Percentiles rank a stretch among this genome's conserved stretches.
These are phyloP conservation scores for Tridacna gigas DNA, from an alignment of 2,888 invertebrate genomes.

Conservation along the genomic window DNA sequence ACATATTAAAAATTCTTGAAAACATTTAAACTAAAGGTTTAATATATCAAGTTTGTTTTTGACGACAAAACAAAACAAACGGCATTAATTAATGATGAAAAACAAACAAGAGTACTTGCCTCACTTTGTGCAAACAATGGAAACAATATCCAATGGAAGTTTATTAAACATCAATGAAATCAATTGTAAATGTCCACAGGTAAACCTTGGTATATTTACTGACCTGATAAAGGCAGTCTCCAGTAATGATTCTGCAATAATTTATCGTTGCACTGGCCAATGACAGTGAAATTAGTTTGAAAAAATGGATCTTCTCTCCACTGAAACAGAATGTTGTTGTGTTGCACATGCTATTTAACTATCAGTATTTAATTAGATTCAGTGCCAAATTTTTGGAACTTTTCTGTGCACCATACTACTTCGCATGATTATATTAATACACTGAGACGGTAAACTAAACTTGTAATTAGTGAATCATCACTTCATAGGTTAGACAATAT, in stretches of 20 bases:
- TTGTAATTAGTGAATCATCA: too few species aligned
- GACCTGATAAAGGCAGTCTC: neutral
- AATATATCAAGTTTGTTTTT: slow-evolving; percentile 28
- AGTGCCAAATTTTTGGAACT: too few species aligned
- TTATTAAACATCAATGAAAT: slow-evolving; percentile 6
- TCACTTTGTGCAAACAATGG: slow-evolving; percentile 13
- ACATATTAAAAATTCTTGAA: neutral
- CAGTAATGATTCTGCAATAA: neutral
- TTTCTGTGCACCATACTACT: too few species aligned
- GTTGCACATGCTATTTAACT: too few species aligned
- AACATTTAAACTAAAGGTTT: neutral
- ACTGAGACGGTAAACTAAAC: too few species aligned
- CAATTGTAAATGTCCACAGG: slow-evolving; percentile 17
- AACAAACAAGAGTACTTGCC: slow-evolving; percentile 17
- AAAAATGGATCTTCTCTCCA: too few species aligned
- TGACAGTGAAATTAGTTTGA: too few species aligned
- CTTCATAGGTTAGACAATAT: too few species aligned
- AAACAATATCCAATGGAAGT: slow-evolving; percentile 4
- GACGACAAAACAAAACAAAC: slow-evolving; percentile 11
- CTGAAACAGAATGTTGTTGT: too few species aligned
- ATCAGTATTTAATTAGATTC: too few species aligned
- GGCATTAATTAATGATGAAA: neutral
- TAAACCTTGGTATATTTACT: neutral
- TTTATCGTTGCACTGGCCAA: neutral
- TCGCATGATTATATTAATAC: too few species aligned